phyloP scores from a whole-genome alignment of 2,113 vertebrate species.

The Tauraco erythrolophus region DNA sequence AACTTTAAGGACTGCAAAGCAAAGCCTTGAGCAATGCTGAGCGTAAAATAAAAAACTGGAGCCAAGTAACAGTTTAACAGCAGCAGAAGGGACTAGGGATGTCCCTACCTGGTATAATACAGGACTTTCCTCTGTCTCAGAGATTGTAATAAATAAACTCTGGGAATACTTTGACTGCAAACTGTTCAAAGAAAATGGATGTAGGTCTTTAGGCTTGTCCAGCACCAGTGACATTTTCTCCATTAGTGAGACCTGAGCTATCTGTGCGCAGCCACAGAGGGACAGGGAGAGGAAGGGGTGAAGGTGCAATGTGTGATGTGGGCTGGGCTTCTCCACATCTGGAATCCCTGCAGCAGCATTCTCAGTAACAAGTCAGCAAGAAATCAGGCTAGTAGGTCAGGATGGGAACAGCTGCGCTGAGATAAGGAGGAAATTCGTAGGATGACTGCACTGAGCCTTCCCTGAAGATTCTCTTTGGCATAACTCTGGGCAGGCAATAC shows the following conservation, averaged over 20 bases:
- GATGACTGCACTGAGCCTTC: neutral
- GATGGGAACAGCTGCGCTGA: slow-evolving; percentile 12
- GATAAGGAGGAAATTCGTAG: neutral
- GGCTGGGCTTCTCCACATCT: neutral
- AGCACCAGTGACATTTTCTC: neutral
- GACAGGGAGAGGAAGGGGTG: neutral
- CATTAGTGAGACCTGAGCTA: neutral
- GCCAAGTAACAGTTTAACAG: neutral
- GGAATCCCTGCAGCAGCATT: neutral
- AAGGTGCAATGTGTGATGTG: neutral
- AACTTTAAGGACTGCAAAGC: neutral
- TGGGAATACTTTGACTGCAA: neutral
- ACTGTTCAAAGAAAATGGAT: neutral
- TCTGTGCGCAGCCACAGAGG: neutral
- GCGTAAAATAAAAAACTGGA: neutral
- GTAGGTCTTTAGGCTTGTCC: neutral
- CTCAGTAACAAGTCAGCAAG: neutral
- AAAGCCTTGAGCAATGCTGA: neutral
- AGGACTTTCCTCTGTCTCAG: neutral
- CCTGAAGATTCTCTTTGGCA: neutral
- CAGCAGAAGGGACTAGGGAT: neutral
- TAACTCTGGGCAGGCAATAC: neutral
- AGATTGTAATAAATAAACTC: neutral
- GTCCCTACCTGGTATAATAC: neutral
- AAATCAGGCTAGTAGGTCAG: slow-evolving; percentile 34